phyloP scores from a whole-genome alignment of 2,888 invertebrate species.

The Caenorhabditis auriculariae region DNA sequence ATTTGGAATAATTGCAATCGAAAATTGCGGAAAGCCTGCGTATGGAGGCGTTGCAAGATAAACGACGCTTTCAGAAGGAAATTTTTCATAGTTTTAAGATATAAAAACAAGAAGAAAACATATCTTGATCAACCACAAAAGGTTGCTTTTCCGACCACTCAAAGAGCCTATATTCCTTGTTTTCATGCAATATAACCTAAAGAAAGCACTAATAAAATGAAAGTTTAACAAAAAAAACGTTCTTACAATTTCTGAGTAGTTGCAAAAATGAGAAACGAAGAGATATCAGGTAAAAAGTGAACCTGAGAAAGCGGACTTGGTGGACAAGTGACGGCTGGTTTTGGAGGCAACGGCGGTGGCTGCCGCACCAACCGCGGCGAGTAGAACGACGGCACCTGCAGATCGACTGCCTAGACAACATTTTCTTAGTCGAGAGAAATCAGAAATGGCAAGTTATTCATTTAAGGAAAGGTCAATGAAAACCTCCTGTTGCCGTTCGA shows the following conservation, averaged over 20 bases:
- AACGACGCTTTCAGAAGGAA: neutral
- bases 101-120: no score
- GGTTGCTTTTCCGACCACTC: no score
- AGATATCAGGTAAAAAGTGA: neutral
- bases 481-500: slow-evolving; percentile 52
- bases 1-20: no score
- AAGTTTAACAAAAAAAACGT: no score
- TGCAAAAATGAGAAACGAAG: no score
- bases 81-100: neutral
- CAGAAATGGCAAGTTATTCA: neutral
- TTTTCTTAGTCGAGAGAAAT: neutral
- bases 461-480: neutral
- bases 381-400: slow-evolving; percentile 58
- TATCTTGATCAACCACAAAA: no score
- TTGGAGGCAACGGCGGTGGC: slow-evolving; percentile 47
- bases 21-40: no score
- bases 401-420: neutral
- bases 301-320: slow-evolving; percentile 51
- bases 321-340: slow-evolving; percentile 18
- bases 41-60: no score
- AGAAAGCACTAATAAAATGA: no score
- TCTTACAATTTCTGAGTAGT: no score
- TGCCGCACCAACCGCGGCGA: slow-evolving; percentile 58
- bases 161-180: no score
- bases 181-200: no score